Percentiles rank a stretch among this genome's conserved stretches.
These are phyloP conservation scores for Salvator merianae DNA, from an alignment of 2,113 vertebrate species.

Conservation along the genomic window DNA sequence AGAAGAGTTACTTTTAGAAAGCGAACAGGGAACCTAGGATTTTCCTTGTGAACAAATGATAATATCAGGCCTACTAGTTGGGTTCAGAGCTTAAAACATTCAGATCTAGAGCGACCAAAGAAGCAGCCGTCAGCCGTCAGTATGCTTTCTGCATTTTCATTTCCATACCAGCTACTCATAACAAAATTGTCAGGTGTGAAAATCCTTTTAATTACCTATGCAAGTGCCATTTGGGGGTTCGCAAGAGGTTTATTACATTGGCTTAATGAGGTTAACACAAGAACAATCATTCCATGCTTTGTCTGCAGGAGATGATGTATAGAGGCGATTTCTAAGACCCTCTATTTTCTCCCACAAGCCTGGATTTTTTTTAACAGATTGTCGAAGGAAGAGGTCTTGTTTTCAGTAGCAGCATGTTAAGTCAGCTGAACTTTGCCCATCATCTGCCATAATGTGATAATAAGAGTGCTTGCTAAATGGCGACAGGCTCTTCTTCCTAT, in stretches of 20 bases:
- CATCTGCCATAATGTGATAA: constrained; percentile 26
- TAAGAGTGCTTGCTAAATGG: constrained; percentile 1
- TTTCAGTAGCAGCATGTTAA: constrained; percentile 33
- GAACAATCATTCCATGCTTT: not conserved
- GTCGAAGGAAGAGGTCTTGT: constrained; percentile 1
- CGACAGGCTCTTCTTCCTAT: constrained; percentile 44
- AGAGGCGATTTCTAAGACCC: not conserved
- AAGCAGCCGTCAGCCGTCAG: too few relatives aligned
- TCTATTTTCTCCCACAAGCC: not conserved
- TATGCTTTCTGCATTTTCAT: not conserved
- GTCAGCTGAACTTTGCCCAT: constrained; percentile 33
- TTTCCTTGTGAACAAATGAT: too few relatives aligned
- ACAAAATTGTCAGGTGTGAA: not conserved
- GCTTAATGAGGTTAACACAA: not conserved
- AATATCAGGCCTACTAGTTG: too few relatives aligned
- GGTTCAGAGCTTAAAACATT: too few relatives aligned
- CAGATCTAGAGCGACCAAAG: too few relatives aligned
- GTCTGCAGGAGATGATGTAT: not conserved
- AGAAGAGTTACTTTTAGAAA: too few relatives aligned
- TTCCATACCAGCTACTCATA: not conserved
- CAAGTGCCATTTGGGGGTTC: not conserved
- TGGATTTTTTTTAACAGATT: constrained; percentile 7
- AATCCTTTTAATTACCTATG: not conserved
- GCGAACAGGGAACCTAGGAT: too few relatives aligned
- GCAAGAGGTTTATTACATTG: not conserved